Base-by-base conservation (phyloP, 2,888 invertebrate genomes). In the Cartodere bifasciata region DNA sequence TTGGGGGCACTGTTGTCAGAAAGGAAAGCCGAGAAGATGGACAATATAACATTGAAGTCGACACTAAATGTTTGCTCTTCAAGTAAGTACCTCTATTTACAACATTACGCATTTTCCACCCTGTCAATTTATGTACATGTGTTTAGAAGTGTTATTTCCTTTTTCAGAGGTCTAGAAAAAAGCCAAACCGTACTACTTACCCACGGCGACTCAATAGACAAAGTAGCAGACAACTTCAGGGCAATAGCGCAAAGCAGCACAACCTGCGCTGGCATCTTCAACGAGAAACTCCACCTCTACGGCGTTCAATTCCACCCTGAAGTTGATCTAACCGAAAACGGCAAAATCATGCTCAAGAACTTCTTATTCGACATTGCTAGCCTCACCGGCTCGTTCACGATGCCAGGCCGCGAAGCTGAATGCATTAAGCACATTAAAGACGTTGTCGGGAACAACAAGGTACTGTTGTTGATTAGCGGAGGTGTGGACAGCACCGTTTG, bases 401-500 rank as follows among this genome's bases (percentile, higher is more conserved):
- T 97, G 64, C 73, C 76, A 38, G 78, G 77, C 48, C 72, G 98
- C 23, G 90, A 94, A 56, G 71, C 77, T 11, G 76, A 84, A 41
- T 97, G 97, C 64, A 74, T 98, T 49, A 82, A 86, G 51, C 88
- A 90, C 62, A 92, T 98, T 48, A 75, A 72, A 47, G 81, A 88
- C 15, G 75, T 79, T 30, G 94, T 94, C 29, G 91, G 91, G 29
- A 76, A 74, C 47, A 86, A 83, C 56, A 94, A 92, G 39, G 94
- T 59, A 27, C 52, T 92, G 81, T 75, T 91, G 57, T 62, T 95
- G 52, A 80, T 94, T 31, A 95, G 95, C 58, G 98, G 98, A 12
- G 98, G 98, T 14, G 98, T 98, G 4, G 98, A 99, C 64, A 98
- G 97, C 1, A 91, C 97, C n/a, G 98, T 99, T 6, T 98, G 97